A percentile compares a stretch with the other conserved stretches of the same genome.
Evolutionary conservation across 2,888 invertebrate genomes (phyloP).

Genomic region (Dione juno): DNA sequence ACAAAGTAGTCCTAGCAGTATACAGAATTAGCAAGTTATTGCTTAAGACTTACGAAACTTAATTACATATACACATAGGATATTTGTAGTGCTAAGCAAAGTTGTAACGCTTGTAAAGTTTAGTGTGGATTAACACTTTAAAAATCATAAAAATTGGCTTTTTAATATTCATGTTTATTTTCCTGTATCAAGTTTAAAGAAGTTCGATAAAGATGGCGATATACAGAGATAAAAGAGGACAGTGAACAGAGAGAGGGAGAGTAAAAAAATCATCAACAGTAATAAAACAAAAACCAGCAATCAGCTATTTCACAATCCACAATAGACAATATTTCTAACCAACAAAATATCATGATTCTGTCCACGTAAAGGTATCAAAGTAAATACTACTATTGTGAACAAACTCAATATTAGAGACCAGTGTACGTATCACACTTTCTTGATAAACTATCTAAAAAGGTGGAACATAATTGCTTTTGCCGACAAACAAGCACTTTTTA

Average conservation of each 20-base stretch:
- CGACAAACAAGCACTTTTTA: too few species aligned
- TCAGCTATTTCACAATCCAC: neutral
- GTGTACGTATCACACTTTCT: neutral
- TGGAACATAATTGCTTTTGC: too few species aligned
- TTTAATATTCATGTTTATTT: too few species aligned
- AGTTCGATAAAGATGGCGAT: too few species aligned
- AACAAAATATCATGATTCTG: constrained; percentile 6
- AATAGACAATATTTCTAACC: neutral
- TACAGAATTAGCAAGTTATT: neutral
- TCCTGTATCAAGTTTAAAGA: too few species aligned
- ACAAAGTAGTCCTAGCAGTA: neutral
- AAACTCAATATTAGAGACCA: constrained; percentile 11
- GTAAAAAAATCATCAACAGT: too few species aligned
- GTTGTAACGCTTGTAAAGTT: too few species aligned
- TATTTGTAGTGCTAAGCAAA: neutral
- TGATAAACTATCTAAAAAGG: constrained; percentile 1
- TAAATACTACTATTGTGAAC: constrained; percentile 10
- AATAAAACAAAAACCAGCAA: neutral
- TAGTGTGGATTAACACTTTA: too few species aligned
- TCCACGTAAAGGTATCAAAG: neutral
- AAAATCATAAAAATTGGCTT: too few species aligned
- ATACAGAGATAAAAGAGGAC: too few species aligned
- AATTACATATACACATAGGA: neutral
- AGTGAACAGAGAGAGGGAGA: too few species aligned
- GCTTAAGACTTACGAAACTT: neutral